phyloP scores from a whole-genome alignment of 2,113 vertebrate species.

The Apteryx mantelli region DNA sequence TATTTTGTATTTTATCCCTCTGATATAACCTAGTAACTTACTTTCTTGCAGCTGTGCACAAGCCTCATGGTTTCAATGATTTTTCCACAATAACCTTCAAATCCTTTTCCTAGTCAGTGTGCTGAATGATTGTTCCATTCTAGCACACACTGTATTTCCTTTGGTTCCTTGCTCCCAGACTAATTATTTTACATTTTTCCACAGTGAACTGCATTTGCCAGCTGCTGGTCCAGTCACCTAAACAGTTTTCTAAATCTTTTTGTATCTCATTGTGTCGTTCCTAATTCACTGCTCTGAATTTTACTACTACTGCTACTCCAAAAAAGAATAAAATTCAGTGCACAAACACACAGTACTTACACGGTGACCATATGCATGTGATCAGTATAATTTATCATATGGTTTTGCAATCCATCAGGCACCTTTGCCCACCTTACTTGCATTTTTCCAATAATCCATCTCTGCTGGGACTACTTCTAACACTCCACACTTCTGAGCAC shows the following conservation, averaged over 20 bases:
- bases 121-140: constrained; percentile 81
- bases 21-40: constrained; percentile 75
- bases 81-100: constrained; percentile 84
- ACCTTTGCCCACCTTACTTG: constrained; percentile 51
- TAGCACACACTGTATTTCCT: constrained; percentile 49
- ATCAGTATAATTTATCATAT: constrained; percentile 66
- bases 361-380: constrained; percentile 43
- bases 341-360: constrained; percentile 56
- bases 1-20: constrained; percentile 78
- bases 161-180: constrained; percentile 81
- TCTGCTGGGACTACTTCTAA: constrained; percentile 61
- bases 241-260: constrained; percentile 67
- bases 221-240: constrained; percentile 81
- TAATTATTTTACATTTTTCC: constrained; percentile 86
- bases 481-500: constrained; percentile 40
- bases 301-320: background rate
- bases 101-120: constrained; percentile 81
- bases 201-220: constrained; percentile 78
- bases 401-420: constrained; percentile 66
- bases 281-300: constrained; percentile 57
- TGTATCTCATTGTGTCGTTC: constrained; percentile 50
- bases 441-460: constrained; percentile 59
- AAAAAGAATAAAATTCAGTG: constrained; percentile 38
- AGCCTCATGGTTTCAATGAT: constrained; percentile 79
- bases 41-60: constrained; percentile 82